Evolutionary conservation across 2,888 invertebrate genomes (phyloP).

Genomic region (Synergus itoensis): DNA sequence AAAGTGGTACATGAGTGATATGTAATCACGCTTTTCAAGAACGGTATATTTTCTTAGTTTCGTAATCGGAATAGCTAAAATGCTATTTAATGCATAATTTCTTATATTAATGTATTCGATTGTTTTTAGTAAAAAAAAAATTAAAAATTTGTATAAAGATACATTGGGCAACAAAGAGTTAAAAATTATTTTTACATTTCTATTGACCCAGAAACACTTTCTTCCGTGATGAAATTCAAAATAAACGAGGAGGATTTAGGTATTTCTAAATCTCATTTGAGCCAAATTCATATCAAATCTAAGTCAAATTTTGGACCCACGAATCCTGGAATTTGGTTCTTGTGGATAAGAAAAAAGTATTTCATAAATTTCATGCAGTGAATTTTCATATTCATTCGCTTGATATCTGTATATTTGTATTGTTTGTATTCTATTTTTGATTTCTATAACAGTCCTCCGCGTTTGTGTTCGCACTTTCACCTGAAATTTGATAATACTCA

Average conservation of each 20-base stretch:
- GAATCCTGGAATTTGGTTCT: constrained; percentile 31
- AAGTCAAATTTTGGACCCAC: constrained; percentile 33
- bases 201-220: constrained; percentile 29
- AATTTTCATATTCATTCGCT: constrained; percentile 11
- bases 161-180: not conserved
- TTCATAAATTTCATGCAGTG: not conserved
- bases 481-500: constrained; percentile 56
- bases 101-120: not conserved
- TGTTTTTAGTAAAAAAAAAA: not conserved
- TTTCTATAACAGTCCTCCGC: constrained; percentile 30
- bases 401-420: not conserved
- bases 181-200: not conserved
- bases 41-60: not conserved
- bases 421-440: not conserved
- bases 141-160: not conserved
- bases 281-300: constrained; percentile 38
- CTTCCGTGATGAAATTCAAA: constrained; percentile 18
- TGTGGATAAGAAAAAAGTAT: not conserved
- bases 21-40: not conserved
- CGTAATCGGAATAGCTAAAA: not conserved
- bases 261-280: constrained; percentile 4
- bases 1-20: constrained; percentile 6
- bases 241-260: constrained; percentile 37
- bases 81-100: constrained; percentile 6
- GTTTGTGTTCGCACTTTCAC: constrained; percentile 45